phyloP scores from a whole-genome alignment of 1,140 invertebrate genomes.

The Saccostrea glomerata region DNA sequence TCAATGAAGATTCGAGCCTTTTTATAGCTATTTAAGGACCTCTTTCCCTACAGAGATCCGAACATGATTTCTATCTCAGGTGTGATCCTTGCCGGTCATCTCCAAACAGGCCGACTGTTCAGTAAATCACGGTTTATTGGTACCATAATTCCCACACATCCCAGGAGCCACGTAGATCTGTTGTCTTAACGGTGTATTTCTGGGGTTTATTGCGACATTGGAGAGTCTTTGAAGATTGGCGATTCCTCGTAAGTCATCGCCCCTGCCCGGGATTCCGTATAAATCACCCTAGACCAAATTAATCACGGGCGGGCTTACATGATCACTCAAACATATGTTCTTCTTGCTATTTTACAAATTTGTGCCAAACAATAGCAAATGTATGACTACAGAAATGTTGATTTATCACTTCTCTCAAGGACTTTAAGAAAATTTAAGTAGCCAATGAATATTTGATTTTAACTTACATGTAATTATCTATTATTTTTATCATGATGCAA shows the following conservation, averaged over 20 bases:
- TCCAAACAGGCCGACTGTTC: not conserved
- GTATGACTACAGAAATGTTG: no score
- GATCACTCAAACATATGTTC: not conserved
- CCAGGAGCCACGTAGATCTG: not conserved
- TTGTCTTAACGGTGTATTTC: not conserved
- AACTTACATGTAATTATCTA: no score
- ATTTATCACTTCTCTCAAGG: no score
- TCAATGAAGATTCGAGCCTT: not conserved
- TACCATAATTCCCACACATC: constrained; percentile 16
- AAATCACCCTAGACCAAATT: constrained; percentile 8
- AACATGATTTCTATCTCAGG: not conserved
- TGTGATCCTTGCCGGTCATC: not conserved
- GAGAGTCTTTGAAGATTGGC: constrained; percentile 10
- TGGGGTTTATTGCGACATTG: not conserved
- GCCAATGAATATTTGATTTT: no score
- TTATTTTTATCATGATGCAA: no score
- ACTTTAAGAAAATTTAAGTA: no score
- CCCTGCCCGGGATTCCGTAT: not conserved
- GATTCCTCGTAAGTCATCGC: constrained; percentile 12
- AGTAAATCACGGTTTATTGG: constrained; percentile 27
- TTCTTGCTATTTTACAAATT: not conserved
- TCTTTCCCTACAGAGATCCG: not conserved
- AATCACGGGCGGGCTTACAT: not conserved
- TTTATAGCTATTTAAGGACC: not conserved
- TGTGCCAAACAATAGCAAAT: not conserved